Conservation (phyloP, 1,140 invertebrate genomes). For the Lucilia cuprina region DNA sequence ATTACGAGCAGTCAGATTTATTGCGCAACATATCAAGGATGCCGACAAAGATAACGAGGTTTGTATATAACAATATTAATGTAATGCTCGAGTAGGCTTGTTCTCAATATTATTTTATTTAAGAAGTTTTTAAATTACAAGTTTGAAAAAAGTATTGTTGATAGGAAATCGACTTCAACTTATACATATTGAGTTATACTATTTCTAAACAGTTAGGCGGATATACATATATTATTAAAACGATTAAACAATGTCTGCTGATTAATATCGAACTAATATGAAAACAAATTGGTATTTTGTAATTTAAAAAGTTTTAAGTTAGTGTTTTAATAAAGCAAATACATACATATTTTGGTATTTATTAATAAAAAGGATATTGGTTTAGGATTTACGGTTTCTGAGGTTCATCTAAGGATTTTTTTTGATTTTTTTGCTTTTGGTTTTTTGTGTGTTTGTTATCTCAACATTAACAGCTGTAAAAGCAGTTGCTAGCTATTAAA, state of each 20-base stretch:
- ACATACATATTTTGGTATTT: not conserved
- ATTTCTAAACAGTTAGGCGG: too few relatives aligned
- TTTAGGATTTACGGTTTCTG: not conserved
- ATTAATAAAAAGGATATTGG: not conserved
- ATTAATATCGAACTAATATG: too few relatives aligned
- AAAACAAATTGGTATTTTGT: too few relatives aligned
- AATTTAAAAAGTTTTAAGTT: too few relatives aligned
- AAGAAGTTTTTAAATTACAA: too few relatives aligned
- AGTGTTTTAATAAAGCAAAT: too few relatives aligned
- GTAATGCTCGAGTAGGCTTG: not conserved
- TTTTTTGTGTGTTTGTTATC: not conserved
- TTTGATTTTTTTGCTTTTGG: not conserved
- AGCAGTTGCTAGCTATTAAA: too few relatives aligned
- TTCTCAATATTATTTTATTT: not conserved
- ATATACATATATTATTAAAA: too few relatives aligned
- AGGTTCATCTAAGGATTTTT: not conserved
- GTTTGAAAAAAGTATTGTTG: too few relatives aligned
- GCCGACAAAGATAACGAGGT: slow-evolving; percentile 94
- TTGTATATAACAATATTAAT: slow-evolving; percentile 50
- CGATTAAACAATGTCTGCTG: too few relatives aligned
- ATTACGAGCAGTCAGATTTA: slow-evolving; percentile 92
- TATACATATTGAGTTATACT: too few relatives aligned
- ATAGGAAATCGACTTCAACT: too few relatives aligned
- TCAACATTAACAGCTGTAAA: not conserved
- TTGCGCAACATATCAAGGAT: slow-evolving; percentile 96